A percentile compares a stretch with the other conserved stretches of the same genome.
Evolutionary conservation across 2,797 vertebrate genomes (phyloP).

Genomic region (Agapornis canus): DNA sequence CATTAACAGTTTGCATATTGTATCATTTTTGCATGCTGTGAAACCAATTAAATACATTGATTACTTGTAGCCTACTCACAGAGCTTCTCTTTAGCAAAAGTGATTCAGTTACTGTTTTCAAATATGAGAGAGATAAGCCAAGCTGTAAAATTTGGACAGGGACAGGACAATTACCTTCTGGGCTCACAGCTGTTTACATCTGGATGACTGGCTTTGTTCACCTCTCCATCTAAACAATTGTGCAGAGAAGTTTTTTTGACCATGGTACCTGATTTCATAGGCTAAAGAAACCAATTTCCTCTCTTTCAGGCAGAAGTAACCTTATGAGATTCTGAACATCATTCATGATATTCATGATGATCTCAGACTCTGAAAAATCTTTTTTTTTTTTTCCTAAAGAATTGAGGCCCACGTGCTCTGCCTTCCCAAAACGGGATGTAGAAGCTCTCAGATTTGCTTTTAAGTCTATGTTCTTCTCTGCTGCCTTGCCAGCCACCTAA

Average conservation of each 20-base stretch:
- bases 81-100: neutral
- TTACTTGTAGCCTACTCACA: constrained; percentile 23
- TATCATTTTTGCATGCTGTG: constrained; percentile 48
- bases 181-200: neutral
- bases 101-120: neutral
- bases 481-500: neutral
- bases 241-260: neutral
- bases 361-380: neutral
- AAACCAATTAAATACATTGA: constrained; percentile 47
- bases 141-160: neutral
- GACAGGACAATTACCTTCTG: neutral
- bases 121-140: neutral
- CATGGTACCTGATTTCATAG: neutral
- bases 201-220: neutral
- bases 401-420: rapidly evolving
- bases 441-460: neutral
- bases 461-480: neutral
- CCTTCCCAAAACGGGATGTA: neutral
- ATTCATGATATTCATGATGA: neutral
- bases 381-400: neutral
- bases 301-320: neutral
- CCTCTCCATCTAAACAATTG: neutral
- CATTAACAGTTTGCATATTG: constrained; percentile 27
- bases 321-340: neutral
- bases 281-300: neutral